Evolutionary conservation across 2,797 vertebrate species (phyloP).

Genomic region (Acipenser transmontanus): DNA sequence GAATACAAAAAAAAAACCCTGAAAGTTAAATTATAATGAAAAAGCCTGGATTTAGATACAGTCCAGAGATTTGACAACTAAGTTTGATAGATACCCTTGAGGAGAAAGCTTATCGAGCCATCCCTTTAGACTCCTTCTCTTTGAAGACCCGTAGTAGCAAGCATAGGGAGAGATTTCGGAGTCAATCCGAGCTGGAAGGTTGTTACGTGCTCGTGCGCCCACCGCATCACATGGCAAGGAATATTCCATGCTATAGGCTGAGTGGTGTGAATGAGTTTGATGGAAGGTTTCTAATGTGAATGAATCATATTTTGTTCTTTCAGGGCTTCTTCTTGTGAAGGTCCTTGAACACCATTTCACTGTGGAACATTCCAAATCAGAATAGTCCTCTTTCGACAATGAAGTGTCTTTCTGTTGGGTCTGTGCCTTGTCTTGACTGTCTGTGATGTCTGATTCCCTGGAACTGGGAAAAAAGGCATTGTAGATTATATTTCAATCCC

Average conservation of each 20-base stretch:
- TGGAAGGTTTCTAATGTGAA: background rate
- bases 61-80: slow-evolving; percentile 27
- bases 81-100: slow-evolving; percentile 65
- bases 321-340: slow-evolving; percentile 42
- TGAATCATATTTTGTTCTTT: slow-evolving; percentile 28
- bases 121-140: slow-evolving; percentile 65
- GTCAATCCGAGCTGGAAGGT: slow-evolving; percentile 28
- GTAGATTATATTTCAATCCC: too few relatives aligned
- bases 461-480: too few relatives aligned
- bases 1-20: slow-evolving; percentile 2
- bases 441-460: too few relatives aligned
- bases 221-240: slow-evolving; percentile 16
- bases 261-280: slow-evolving; percentile 9
- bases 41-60: slow-evolving; percentile 22
- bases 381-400: background rate
- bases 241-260: slow-evolving; percentile 19
- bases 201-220: slow-evolving; percentile 21
- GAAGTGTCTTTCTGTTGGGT: background rate
- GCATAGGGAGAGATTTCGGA: slow-evolving; percentile 84
- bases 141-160: slow-evolving; percentile 77
- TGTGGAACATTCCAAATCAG: slow-evolving; percentile 47
- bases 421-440: too few relatives aligned
- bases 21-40: slow-evolving; percentile 31
- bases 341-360: slow-evolving; percentile 47
- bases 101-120: slow-evolving; percentile 97